Conservation (phyloP, 2,797 vertebrate genomes). For the Brotula barbata region DNA sequence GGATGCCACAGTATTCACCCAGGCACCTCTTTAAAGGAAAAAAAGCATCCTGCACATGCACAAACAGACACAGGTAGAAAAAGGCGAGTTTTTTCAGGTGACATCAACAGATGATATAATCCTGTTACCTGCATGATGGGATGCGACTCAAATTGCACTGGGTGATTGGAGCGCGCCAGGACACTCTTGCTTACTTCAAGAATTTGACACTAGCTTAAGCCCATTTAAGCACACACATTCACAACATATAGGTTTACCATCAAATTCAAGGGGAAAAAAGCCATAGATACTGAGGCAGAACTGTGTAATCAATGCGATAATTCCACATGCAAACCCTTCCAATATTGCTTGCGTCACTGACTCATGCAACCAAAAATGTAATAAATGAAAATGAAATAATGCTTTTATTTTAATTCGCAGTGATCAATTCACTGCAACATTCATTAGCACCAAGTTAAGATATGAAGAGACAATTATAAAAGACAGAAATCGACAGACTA, state of each 20-base stretch:
- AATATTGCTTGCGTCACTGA: too few relatives aligned
- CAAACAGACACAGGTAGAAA: constrained; percentile 47
- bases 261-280: neutral
- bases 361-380: too few relatives aligned
- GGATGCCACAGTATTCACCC: constrained; percentile 69
- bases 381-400: too few relatives aligned
- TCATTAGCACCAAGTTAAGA: neutral
- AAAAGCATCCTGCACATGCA: neutral
- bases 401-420: neutral
- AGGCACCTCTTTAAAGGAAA: constrained; percentile 45
- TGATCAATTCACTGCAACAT: neutral
- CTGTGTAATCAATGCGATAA: too few relatives aligned
- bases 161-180: constrained; percentile 42
- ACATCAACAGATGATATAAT: constrained; percentile 59
- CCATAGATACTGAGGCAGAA: too few relatives aligned
- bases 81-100: constrained; percentile 61
- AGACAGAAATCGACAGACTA: constrained; percentile 37
- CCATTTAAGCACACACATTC: constrained; percentile 6
- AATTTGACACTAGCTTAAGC: constrained; percentile 3
- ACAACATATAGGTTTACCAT: neutral
- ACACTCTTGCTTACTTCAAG: constrained; percentile 16
- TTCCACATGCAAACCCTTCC: too few relatives aligned
- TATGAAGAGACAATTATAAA: neutral
- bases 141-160: constrained; percentile 45
- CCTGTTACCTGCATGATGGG: constrained; percentile 54